Percentiles rank a stretch among this genome's conserved stretches.
Evolutionary conservation across 2,888 invertebrate species (phyloP).

Genomic region (Acanthoscelides obtectus): DNA sequence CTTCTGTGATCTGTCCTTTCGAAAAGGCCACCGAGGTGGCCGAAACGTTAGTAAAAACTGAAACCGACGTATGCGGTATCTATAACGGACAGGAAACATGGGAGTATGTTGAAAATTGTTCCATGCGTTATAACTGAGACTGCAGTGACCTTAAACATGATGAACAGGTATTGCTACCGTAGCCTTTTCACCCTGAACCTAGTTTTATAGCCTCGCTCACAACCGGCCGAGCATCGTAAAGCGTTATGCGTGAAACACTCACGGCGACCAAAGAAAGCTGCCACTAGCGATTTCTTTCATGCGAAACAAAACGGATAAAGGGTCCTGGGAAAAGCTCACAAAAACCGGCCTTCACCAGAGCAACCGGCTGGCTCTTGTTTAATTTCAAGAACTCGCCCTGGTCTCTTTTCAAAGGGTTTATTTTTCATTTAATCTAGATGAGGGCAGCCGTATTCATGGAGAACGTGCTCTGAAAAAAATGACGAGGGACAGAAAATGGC

Average conservation of each 20-base stretch:
- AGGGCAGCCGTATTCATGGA: constrained; percentile 15
- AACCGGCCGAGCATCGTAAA: not conserved
- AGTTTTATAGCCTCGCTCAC: not conserved
- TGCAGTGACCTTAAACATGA: not conserved
- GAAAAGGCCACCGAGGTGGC: too few relatives aligned
- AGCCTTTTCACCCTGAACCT: not conserved
- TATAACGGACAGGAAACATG: too few relatives aligned
- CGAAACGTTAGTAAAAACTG: too few relatives aligned
- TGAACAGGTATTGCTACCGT: not conserved
- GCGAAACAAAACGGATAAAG: not conserved
- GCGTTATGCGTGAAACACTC: not conserved
- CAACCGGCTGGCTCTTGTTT: constrained; percentile 6
- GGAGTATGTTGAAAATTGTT: too few relatives aligned
- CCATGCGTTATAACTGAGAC: too few relatives aligned
- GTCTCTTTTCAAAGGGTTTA: constrained; percentile 29
- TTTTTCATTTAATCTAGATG: constrained; percentile 37
- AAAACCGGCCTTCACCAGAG: constrained; percentile 1
- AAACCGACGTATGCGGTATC: too few relatives aligned
- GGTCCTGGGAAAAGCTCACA: constrained; percentile 6
- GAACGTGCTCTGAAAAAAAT: not conserved
- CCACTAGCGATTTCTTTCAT: not conserved
- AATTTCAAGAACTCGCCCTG: constrained; percentile 11
- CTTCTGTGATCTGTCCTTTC: too few relatives aligned
- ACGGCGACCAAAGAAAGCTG: not conserved
- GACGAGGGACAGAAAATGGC: not conserved